Evolutionary conservation across 64 coral and sea anemone genomes (phyloP), one percentile per base, ranked within the genome.

Genomic region (Pachyseris speciosa): DNA sequence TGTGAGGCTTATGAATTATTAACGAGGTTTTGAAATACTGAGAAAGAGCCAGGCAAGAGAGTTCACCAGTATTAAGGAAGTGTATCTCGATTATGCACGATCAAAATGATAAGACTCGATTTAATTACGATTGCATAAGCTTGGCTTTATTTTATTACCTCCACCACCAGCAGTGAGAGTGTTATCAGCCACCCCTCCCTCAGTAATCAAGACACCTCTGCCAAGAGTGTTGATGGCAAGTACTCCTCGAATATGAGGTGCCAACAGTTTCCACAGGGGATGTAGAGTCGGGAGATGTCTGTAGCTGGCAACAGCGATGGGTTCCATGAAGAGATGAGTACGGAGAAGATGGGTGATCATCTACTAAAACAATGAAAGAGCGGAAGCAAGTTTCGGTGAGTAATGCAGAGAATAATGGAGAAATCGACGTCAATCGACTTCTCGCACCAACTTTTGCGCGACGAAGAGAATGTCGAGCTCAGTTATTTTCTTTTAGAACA

Each of bases 321-420:
- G 78, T 70, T 98, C 95, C 87, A 94, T 98, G 31, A 90, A 63
- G 15, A 98, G 83, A 83, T 98, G 95, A 17, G 92, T 94, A 4
- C 73, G 59, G 26, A 98, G 65, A 41, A 98, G 81, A 78, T 91
- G 95, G 34, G 74, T 73, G 72, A 91, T 45, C 95, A 98, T 94
- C 95, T 98, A 3, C 26, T 20, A 69, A 19, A 58, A 58, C 52
- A 58, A 19, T 20, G 19, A 16, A 58, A 58, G n/a, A 4, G 4
- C 0, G 15, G 45, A 49, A 49, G 45, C 45, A 58, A 58, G 19
- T 20, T 4, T 58, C n/a, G 0, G n/a, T 58, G n/a, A 58, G 4
- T n/a, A n/a, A n/a, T n/a, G n/a, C n/a, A n/a, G n/a, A n/a, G n/a
- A n/a, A n/a, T n/a, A n/a, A n/a, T n/a, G n/a, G n/a, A n/a, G n/a